Conservation (phyloP, 2,888 invertebrate species). For the Drosophila rellima region DNA sequence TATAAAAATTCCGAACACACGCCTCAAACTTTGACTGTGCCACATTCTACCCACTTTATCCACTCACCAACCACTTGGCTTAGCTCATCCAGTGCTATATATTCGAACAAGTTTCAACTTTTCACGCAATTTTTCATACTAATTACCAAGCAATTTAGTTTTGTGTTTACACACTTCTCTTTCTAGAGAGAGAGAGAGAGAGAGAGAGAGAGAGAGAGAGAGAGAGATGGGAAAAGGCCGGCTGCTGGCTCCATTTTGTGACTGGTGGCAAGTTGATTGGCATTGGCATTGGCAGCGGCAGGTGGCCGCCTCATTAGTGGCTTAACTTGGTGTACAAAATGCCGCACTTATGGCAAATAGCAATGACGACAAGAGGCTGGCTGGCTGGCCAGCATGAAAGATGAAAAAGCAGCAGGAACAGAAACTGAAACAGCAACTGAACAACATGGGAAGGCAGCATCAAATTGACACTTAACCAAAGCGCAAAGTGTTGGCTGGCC, state of each 20-base stretch:
- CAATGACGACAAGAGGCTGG: conserved; percentile 31
- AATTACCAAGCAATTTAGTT: conserved; percentile 82
- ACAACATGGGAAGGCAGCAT: conserved; percentile 52
- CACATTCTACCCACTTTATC: conserved; percentile 18
- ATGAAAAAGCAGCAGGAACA: conserved; percentile 59
- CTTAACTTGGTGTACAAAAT: conserved; percentile 77
- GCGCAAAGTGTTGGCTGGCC: conserved; percentile 47
- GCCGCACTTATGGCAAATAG: conserved; percentile 76
- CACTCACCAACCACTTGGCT: conserved; percentile 12
- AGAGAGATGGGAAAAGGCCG: not conserved
- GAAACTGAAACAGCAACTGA: not conserved
- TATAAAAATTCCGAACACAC: conserved; percentile 10
- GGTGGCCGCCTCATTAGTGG: conserved; percentile 80
- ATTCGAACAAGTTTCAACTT: conserved; percentile 46
- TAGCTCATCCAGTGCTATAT: conserved; percentile 14
- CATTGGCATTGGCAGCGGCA: conserved; percentile 81
- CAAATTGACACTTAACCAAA: conserved; percentile 79
- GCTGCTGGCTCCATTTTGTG: conserved; percentile 11
- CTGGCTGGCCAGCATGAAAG: conserved; percentile 43
- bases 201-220: not conserved
- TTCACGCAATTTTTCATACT: conserved; percentile 78
- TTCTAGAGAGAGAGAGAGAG: not conserved
- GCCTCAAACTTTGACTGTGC: conserved; percentile 12
- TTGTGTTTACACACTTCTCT: conserved; percentile 69
- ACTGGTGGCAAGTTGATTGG: conserved; percentile 71